Conservation (phyloP, 2,113 vertebrate genomes). For the Xiphophorus hellerii region DNA sequence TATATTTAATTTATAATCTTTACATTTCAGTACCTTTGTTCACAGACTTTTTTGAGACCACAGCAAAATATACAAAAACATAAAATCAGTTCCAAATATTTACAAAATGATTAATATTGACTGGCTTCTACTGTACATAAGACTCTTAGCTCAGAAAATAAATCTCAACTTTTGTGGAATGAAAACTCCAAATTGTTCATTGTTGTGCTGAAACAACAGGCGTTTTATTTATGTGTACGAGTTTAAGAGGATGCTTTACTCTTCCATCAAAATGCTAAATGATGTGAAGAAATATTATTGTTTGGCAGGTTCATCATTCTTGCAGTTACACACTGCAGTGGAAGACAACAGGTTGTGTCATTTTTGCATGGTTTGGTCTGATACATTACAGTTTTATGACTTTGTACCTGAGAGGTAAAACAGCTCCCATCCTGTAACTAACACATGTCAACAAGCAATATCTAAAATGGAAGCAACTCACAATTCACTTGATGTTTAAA, state of each 20-base stretch:
- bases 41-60: conserved; percentile 36
- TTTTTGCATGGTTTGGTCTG: background rate
- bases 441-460: background rate
- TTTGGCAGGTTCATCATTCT: background rate
- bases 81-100: conserved; percentile 40
- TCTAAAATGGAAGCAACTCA: background rate
- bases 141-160: background rate
- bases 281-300: background rate
- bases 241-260: background rate
- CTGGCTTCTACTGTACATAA: background rate
- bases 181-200: background rate
- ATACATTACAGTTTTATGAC: conserved; percentile 1
- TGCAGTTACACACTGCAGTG: conserved; percentile 14
- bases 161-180: conserved; percentile 3
- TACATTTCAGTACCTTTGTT: conserved; percentile 32
- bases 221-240: background rate
- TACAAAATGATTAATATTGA: conserved; percentile 24
- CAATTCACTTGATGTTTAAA: background rate
- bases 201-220: background rate
- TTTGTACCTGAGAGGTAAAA: background rate
- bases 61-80: conserved; percentile 55
- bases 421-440: background rate
- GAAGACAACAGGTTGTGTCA: conserved; percentile 46
- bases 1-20: conserved; percentile 13
- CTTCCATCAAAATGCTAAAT: background rate